Evolutionary conservation across 2,888 invertebrate genomes (phyloP).

Genomic region (Hesperia comma): DNA sequence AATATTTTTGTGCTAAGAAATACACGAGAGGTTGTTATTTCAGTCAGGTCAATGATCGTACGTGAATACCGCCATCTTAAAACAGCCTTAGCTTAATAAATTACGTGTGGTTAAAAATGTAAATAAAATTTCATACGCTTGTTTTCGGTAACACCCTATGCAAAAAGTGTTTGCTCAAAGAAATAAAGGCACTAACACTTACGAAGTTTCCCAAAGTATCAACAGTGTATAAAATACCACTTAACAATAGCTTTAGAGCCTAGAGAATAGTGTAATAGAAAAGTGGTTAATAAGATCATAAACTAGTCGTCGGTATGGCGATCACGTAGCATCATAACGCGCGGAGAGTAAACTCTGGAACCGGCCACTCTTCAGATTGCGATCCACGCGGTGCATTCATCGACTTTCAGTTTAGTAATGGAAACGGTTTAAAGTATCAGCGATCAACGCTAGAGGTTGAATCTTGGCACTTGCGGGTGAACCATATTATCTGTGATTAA

Average conservation of each 20-base stretch:
- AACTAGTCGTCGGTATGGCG: constrained; percentile 54
- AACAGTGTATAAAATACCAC: background rate
- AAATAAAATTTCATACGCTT: no score
- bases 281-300: constrained; percentile 16
- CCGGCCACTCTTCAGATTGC: constrained; percentile 65
- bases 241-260: background rate
- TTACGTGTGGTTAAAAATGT: no score
- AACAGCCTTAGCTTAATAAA: no score
- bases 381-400: constrained; percentile 55
- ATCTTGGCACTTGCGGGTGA: constrained; percentile 1
- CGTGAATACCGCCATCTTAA: no score
- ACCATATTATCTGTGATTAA: background rate
- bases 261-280: constrained; percentile 10
- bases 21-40: background rate
- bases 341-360: constrained; percentile 54
- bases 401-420: constrained; percentile 43
- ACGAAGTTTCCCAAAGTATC: background rate
- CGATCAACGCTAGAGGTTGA: constrained; percentile 6
- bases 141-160: no score
- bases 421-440: constrained; percentile 13
- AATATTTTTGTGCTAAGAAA: background rate
- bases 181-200: no score
- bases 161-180: no score
- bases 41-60: no score
- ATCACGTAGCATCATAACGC: constrained; percentile 71